A percentile compares a stretch with the other conserved stretches of the same genome.
Evolutionary conservation across 2,113 vertebrate species (phyloP).

Genomic region (Gnathonemus longibarbis): DNA sequence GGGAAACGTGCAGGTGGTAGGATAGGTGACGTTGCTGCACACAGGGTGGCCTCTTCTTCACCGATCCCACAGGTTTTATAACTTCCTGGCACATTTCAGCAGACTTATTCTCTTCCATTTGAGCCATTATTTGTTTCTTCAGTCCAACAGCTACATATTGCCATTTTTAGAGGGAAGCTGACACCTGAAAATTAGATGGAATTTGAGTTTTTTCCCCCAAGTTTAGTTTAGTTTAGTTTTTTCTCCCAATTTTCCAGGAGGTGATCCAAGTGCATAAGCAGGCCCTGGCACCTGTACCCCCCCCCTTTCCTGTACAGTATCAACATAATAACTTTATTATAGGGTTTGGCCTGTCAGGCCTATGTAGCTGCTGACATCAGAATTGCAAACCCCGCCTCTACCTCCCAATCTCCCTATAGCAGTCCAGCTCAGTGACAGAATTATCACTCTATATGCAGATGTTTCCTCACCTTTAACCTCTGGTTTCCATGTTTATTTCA

Average conservation of each 20-base stretch:
- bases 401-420: slow-evolving; percentile 21
- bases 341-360: not conserved
- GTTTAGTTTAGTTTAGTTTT: too few species aligned
- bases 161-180: not conserved
- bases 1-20: not conserved
- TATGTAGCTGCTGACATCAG: slow-evolving; percentile 41
- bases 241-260: not conserved
- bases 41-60: not conserved
- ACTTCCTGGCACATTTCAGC: not conserved
- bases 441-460: slow-evolving; percentile 50
- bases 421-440: slow-evolving; percentile 33
- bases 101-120: not conserved
- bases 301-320: not conserved
- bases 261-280: not conserved
- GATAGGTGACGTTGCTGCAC: not conserved
- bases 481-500: slow-evolving; percentile 33
- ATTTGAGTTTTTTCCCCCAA: not conserved
- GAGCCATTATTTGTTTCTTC: not conserved
- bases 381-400: slow-evolving; percentile 37
- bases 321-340: not conserved
- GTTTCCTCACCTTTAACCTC: slow-evolving; percentile 49
- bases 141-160: not conserved
- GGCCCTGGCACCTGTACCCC: not conserved
- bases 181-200: not conserved
- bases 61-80: not conserved